A percentile compares a stretch with the other conserved stretches of the same genome.
Conservation (phyloP, 2,888 invertebrate genomes). For the Pollenia amentaria region DNA sequence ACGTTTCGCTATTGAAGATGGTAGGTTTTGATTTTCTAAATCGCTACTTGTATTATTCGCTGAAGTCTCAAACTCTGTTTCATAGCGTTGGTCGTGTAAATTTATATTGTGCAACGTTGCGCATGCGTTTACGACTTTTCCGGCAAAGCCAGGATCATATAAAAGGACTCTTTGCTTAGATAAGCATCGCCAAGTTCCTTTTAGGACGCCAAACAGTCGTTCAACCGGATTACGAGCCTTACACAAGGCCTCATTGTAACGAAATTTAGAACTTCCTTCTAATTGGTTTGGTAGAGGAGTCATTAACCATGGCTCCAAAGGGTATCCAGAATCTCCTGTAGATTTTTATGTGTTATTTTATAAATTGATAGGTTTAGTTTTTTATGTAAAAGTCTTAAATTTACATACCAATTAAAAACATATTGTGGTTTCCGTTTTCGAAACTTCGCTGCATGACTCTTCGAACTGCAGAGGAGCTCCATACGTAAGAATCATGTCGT, state of each 20-base stretch:
- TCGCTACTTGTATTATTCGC: conserved; percentile 3
- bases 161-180: conserved; percentile 12
- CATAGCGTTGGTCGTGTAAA: not conserved
- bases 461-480: conserved; percentile 20
- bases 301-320: conserved; percentile 15
- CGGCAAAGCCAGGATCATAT: conserved; percentile 21
- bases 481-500: no score
- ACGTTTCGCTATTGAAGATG: not conserved
- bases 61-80: conserved; percentile 9
- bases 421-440: conserved; percentile 34
- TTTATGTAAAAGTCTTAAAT: not conserved
- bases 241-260: conserved; percentile 12
- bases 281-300: conserved; percentile 8
- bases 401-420: conserved; percentile 17
- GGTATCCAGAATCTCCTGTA: conserved; percentile 1
- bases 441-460: conserved; percentile 42
- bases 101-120: conserved; percentile 3
- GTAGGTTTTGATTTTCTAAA: not conserved
- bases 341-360: conserved; percentile 8
- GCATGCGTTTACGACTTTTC: conserved; percentile 17
- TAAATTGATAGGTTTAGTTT: not conserved
- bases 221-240: conserved; percentile 18
- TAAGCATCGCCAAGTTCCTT: conserved; percentile 29
- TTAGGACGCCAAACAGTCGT: conserved; percentile 19
- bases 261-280: conserved; percentile 24